Base-by-base conservation (phyloP, 2,797 vertebrate species). In the Melanotaenia boesemani region DNA sequence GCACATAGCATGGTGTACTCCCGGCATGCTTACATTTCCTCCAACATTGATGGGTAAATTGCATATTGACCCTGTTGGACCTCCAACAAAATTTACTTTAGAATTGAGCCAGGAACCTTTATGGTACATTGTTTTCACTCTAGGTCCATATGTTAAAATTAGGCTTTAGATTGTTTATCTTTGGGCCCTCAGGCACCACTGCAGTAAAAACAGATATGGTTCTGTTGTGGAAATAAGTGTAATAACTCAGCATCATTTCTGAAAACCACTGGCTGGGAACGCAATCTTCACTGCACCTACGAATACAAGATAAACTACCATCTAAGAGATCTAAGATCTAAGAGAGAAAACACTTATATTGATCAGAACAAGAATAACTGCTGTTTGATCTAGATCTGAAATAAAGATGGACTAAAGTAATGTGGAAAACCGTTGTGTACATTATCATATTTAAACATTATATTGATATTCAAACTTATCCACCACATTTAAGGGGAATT, bases 401-500 rank as follows among this genome's bases (percentile, higher is more conserved):
- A 9, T 8, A 6, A 46, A 46, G 6, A n/a, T 48, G 20, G 8
- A 46, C 7, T 48, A 20, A 46, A 18, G 18, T 7, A 48, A 9
- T 48, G 44, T 46, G 18, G 20, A 48, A 48, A 48, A n/a, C 20
- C 6, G 0, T 0, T n/a, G 7, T n/a, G 46, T 48, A 9, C 46
- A 34, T 48, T n/a, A 20, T 20, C 44, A n/a, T 48, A 48, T n/a
- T 48, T 7, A 48, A 48, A 48, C 46, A n/a, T 60, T 28, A 8
- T 4, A 50, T 8, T 50, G 62, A 46, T 60, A 24, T 59, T 28
- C 0, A 57, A 68, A 66, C 58, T 72, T 4, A 5, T 62, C 8
- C 30, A 65, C 46, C 8, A 56, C n/a, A 24, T 46, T 69, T 71
- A 26, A 58, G 20, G 13, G 30, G 61, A 10, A 4, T 15, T 75